phyloP scores from a whole-genome alignment of 2,797 vertebrate species.

The Peromyscus attwateri region DNA sequence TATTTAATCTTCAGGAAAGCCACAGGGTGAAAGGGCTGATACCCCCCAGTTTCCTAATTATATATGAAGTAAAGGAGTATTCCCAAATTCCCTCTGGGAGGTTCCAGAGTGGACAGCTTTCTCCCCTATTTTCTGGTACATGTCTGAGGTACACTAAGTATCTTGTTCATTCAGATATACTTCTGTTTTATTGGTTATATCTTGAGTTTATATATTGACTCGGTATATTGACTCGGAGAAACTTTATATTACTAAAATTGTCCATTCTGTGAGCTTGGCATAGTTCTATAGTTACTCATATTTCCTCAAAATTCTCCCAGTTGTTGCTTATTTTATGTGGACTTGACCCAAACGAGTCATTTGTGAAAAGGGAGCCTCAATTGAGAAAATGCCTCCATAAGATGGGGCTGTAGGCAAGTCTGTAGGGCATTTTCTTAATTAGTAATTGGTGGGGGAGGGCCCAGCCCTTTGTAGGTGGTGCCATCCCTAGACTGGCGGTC shows the following conservation, averaged over 20 bases:
- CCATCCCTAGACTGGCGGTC: not conserved
- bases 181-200: not conserved
- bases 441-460: not conserved
- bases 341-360: not conserved
- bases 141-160: not conserved
- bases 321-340: not conserved
- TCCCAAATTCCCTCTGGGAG: not conserved
- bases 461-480: not conserved
- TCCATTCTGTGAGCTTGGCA: not conserved
- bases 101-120: not conserved
- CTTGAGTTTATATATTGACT: not conserved
- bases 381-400: too few relatives aligned
- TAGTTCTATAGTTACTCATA: not conserved
- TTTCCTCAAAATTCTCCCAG: not conserved
- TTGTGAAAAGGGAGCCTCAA: not conserved
- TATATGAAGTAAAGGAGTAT: too few relatives aligned
- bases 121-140: fast-evolving
- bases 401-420: not conserved
- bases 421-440: not conserved
- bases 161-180: not conserved
- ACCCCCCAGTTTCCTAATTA: not conserved
- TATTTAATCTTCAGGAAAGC: not conserved
- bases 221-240: not conserved
- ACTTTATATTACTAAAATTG: not conserved
- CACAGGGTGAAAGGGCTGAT: too few relatives aligned